Percentiles rank a stretch among this genome's conserved stretches.
These are phyloP conservation scores for Phyllotreta cruciferae DNA, from an alignment of 2,888 invertebrate genomes.

Conservation along the genomic window DNA sequence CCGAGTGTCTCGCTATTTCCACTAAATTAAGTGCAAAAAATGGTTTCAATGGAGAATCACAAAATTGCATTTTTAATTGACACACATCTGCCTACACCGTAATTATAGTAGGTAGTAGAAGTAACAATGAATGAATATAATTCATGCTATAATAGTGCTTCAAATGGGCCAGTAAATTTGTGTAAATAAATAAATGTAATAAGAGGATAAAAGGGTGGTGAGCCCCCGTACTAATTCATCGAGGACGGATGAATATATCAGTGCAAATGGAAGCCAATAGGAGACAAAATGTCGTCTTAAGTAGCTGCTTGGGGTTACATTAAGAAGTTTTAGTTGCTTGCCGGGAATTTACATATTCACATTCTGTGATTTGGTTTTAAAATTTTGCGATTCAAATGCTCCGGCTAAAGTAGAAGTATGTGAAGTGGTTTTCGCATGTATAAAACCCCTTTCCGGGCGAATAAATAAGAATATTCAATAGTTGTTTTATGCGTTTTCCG, in stretches of 20 bases:
- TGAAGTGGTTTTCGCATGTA: constrained; percentile 6
- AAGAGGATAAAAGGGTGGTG: neutral
- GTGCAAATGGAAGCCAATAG: constrained; percentile 48
- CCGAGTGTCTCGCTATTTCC: neutral
- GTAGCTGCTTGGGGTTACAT: constrained; percentile 33
- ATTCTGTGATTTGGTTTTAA: constrained; percentile 24
- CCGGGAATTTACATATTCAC: constrained; percentile 33
- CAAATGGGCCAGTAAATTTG: too few species aligned
- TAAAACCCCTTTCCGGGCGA: neutral
- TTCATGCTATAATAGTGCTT: too few species aligned
- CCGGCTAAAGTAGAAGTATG: constrained; percentile 11
- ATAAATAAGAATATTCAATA: too few species aligned
- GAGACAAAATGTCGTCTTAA: constrained; percentile 37
- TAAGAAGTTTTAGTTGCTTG: constrained; percentile 38
- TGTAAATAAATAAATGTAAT: neutral
- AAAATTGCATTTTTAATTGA: too few species aligned
- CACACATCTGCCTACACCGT: too few species aligned
- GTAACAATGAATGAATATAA: too few species aligned
- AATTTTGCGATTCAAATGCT: constrained; percentile 14
- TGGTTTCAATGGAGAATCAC: too few species aligned
- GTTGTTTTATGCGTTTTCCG: too few species aligned
- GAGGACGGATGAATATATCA: constrained; percentile 55
- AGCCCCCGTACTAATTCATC: constrained; percentile 26
- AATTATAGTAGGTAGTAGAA: too few species aligned
- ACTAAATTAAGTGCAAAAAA: neutral